Evolutionary conservation across 2,888 invertebrate genomes (phyloP), one percentile per base, ranked within the genome.

Genomic region (Scaptodrosophila latifasciaeformis): DNA sequence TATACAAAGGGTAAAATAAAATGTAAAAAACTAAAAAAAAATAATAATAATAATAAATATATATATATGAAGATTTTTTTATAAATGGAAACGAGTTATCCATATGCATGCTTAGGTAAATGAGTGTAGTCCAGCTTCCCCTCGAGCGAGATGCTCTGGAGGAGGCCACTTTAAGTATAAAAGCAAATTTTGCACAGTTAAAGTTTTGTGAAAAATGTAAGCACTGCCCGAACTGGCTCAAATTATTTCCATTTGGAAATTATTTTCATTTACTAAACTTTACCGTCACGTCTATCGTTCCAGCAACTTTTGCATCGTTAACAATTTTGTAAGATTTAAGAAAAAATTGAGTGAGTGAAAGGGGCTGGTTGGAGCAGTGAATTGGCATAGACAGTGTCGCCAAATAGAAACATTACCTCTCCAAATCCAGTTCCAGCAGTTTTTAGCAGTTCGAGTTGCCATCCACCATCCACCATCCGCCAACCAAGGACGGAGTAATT

Each of bases 301-400:
- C 55, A 59, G 72, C 79, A 72, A 74, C 74, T 74, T 74, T 72
- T 65, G 70, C 74, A 72, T 77, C 74, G 74, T 72, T 74, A 80
- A 79, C 74, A 79, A 79, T 79, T 74, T 77, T 74, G 80, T 74
- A 79, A 77, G 74, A 77, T 74, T 74, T 72, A 79, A 76, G 79
- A 72, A 76, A n/a, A n/a, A n/a, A n/a, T n/a, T n/a, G n/a, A n/a
- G n/a, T n/a, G n/a, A n/a, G n/a, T n/a, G n/a, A n/a, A n/a, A n/a
- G n/a, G n/a, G n/a, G n/a, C n/a, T n/a, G n/a, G n/a, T n/a, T 71
- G 80, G 58, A 34, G 12, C 59, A 58, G 49, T 57, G 54, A 53
- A 49, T 49, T 55, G 44, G 55, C 58, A 29, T 2, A 12, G 5
- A 12, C 30, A 2, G 30, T n/a, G 30, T 12, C 24, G 24, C 24